These are phyloP conservation scores for Orchesella flavescens DNA, from an alignment of 2,888 invertebrate genomes.

Conservation along the genomic window DNA sequence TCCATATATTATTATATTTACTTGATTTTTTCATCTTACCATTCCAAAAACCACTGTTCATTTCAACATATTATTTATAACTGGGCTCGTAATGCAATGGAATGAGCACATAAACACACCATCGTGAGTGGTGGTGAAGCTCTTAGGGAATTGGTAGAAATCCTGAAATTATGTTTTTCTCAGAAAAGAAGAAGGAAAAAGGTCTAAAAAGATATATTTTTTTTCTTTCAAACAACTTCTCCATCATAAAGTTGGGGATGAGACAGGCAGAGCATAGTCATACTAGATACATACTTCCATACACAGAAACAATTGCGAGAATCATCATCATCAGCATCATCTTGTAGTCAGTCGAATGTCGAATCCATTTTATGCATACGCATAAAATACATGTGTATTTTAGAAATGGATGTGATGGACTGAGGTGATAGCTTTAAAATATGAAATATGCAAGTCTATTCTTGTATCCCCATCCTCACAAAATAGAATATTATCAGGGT, in stretches of 20 bases:
- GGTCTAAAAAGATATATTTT: slow-evolving; percentile 13
- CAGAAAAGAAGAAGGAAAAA: slow-evolving; percentile 43
- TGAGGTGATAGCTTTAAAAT: too few species aligned
- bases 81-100: too few species aligned
- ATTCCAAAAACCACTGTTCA: too few species aligned
- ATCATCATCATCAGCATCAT: background rate
- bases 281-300: background rate
- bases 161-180: slow-evolving; percentile 54
- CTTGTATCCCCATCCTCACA: too few species aligned
- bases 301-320: background rate
- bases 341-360: background rate
- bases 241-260: slow-evolving; percentile 41
- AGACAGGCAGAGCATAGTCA: background rate
- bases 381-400: background rate
- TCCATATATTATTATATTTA: too few species aligned
- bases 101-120: too few species aligned
- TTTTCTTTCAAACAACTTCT: slow-evolving; percentile 39
- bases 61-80: too few species aligned
- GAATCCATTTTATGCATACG: background rate
- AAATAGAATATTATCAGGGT: too few species aligned
- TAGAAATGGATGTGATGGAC: too few species aligned
- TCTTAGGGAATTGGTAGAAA: slow-evolving; percentile 34
- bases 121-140: too few species aligned
- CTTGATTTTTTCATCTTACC: too few species aligned
- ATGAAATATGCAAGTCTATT: too few species aligned